These are phyloP conservation scores for Bombus vancouverensis DNA, from an alignment of 1,140 invertebrate genomes.

Conservation along the genomic window DNA sequence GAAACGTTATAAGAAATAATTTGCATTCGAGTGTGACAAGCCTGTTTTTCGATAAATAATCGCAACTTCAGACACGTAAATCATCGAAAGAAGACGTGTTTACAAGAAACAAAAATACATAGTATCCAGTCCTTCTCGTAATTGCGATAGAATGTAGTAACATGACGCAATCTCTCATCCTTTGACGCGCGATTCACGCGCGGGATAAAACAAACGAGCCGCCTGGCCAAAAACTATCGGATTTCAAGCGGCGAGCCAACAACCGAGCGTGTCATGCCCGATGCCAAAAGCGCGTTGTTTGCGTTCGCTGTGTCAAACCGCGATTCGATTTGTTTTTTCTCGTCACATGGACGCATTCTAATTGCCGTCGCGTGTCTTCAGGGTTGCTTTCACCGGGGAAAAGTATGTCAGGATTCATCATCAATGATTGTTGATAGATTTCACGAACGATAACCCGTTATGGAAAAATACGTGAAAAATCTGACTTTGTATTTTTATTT, in stretches of 20 bases:
- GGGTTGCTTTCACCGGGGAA: not conserved
- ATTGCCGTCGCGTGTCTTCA: slow-evolving; percentile 23
- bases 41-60: not conserved
- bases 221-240: slow-evolving; percentile 23
- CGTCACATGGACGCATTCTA: slow-evolving; percentile 2
- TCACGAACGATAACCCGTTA: too few species aligned
- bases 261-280: not conserved
- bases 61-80: not conserved
- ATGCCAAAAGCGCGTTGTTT: slow-evolving; percentile 34
- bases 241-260: slow-evolving; percentile 47
- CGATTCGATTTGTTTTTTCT: slow-evolving; percentile 15
- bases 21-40: not conserved
- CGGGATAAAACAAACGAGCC: slow-evolving; percentile 5
- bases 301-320: slow-evolving; percentile 1
- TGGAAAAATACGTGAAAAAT: too few species aligned
- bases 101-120: not conserved
- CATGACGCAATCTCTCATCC: slow-evolving; percentile 20
- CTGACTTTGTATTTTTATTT: too few species aligned
- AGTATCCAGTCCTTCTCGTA: not conserved
- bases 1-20: not conserved
- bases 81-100: not conserved
- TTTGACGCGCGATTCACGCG: slow-evolving; percentile 19
- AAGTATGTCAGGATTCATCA: too few species aligned
- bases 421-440: not conserved
- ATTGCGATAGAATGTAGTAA: slow-evolving; percentile 16